These are phyloP conservation scores for Thamnophis elegans DNA, from an alignment of 2,797 vertebrate genomes.

Conservation along the genomic window DNA sequence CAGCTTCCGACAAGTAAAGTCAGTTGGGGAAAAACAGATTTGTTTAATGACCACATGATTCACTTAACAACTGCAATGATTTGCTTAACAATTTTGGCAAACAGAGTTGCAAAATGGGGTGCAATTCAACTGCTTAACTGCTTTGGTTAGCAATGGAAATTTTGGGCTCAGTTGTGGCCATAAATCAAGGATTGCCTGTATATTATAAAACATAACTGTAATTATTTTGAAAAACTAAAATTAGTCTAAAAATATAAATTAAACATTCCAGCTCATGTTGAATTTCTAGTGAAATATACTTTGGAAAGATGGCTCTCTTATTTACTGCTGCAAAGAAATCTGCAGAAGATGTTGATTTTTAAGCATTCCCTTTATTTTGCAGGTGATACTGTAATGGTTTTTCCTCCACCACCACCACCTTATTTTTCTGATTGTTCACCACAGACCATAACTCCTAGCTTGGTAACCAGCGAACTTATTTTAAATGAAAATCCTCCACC, in stretches of 20 bases:
- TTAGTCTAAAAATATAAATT: background rate
- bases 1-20: background rate
- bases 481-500: slow-evolving; percentile 71
- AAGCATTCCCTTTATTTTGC: background rate
- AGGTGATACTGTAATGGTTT: slow-evolving; percentile 76
- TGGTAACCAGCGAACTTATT: slow-evolving; percentile 35
- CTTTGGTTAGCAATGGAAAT: background rate
- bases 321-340: background rate
- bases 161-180: background rate
- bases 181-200: background rate
- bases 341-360: background rate
- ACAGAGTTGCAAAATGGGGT: background rate
- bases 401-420: slow-evolving; percentile 77
- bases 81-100: background rate
- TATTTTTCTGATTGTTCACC: slow-evolving; percentile 71
- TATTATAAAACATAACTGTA: background rate
- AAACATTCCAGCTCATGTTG: background rate
- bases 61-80: background rate
- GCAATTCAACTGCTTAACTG: background rate
- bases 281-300: background rate
- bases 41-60: background rate
- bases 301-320: background rate
- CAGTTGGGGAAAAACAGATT: background rate
- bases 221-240: background rate
- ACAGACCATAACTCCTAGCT: slow-evolving; percentile 32